Evolutionary conservation across 2,113 vertebrate species (phyloP).

Genomic region (Okapia johnstoni): DNA sequence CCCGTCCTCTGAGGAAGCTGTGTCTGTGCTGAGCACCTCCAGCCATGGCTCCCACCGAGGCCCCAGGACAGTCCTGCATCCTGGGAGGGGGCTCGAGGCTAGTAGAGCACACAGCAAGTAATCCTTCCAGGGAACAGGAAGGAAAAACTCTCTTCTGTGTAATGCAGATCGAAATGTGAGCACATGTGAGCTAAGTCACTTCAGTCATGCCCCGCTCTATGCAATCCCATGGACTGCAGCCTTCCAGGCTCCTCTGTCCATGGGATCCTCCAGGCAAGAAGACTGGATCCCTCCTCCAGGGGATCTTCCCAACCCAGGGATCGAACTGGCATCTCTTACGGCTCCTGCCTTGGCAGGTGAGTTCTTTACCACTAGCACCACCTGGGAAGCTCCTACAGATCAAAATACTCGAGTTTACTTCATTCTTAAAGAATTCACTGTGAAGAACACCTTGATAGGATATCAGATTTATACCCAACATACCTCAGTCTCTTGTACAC

Average conservation of each 20-base stretch:
- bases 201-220: neutral
- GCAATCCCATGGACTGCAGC: neutral
- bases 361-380: neutral
- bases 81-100: neutral
- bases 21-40: neutral
- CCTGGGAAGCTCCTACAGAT: neutral
- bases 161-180: neutral
- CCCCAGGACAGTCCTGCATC: neutral
- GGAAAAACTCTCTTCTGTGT: neutral
- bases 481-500: neutral
- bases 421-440: neutral
- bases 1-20: neutral
- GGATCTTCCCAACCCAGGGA: neutral
- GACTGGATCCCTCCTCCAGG: neutral
- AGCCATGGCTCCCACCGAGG: neutral
- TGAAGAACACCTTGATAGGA: neutral
- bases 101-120: neutral
- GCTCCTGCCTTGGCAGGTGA: neutral
- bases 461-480: neutral
- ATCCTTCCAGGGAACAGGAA: neutral
- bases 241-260: neutral
- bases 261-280: neutral
- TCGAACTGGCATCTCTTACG: neutral
- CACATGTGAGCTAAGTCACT: fast-evolving
- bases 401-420: neutral